Evolutionary conservation across 2,888 invertebrate species (phyloP), one percentile per base, ranked within the genome.

Genomic region (Anoplius nigerrimus): DNA sequence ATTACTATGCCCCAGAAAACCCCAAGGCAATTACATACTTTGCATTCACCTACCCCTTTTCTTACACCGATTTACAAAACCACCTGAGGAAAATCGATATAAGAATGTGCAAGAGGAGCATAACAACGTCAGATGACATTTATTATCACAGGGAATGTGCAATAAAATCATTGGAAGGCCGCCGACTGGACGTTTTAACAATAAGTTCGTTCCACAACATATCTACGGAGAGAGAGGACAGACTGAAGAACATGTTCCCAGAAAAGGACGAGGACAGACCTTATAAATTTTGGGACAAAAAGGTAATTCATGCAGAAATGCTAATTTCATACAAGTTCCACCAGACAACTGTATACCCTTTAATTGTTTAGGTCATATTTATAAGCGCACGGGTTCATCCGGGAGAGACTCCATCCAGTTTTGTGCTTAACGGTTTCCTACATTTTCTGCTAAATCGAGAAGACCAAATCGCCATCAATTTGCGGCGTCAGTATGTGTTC

Each of bases 31-130:
- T 93, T 3, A 93, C 94, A 6, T 97, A 95, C 89, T 95, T 97
- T 90, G 97, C 97, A 0, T 97, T 97, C 89, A 97, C 97, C 5
- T 97, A 95, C 89, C 97, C 97, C 1, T 97, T 93, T 89, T 94
- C 96, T 0, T 97, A 96, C 86, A 91, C 92, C 0, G 97, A 97
- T 82, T 91, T 95, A 60, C 95, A 95, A 88, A 92, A 93, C 72
- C 92, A 93, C 81, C 90, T 97, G 24, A 91, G 91, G 75, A 91
- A 91, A 57, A 92, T 95, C 55, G 95, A 96, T 85, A 78, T 89
- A 66, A 92, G 91, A 86, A 91, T 93, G 90, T 82, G 90, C 20
- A 88, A 86, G 45, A 76, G 80, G 42, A 81, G 57, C 46, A 69
- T 79, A 48, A 70, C 71, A 21, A 75, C 71, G 62, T 82, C 89